Percentiles rank a stretch among this genome's conserved stretches.
These are phyloP conservation scores for Endotricha flammealis DNA, from an alignment of 2,888 invertebrate species.

Conservation along the genomic window DNA sequence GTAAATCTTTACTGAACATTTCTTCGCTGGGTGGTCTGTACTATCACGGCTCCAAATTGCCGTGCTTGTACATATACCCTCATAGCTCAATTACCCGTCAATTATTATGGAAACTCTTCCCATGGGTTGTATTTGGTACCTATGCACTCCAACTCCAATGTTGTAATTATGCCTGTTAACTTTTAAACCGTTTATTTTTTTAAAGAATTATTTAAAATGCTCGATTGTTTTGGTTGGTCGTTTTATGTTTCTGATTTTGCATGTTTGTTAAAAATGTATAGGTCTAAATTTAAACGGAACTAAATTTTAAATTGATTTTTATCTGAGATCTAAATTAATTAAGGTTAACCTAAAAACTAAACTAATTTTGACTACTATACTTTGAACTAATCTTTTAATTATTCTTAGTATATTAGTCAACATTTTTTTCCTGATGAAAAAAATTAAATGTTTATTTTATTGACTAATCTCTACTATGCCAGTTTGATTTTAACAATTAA, in stretches of 20 bases:
- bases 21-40: conserved; percentile 46
- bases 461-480: neutral
- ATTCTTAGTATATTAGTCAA: too few species aligned
- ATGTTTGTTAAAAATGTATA: too few species aligned
- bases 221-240: neutral
- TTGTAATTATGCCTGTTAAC: conserved; percentile 44
- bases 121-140: conserved; percentile 37
- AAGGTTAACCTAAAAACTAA: too few species aligned
- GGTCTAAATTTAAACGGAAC: too few species aligned
- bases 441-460: too few species aligned
- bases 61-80: conserved; percentile 41
- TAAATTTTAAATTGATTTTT: too few species aligned
- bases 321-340: too few species aligned
- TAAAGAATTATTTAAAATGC: conserved; percentile 40
- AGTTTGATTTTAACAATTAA: too few species aligned
- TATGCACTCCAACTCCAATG: conserved; percentile 26
- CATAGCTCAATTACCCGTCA: conserved; percentile 51
- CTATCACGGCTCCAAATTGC: conserved; percentile 52
- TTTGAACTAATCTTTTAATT: too few species aligned
- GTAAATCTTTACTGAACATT: conserved; percentile 11
- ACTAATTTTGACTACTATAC: too few species aligned
- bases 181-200: conserved; percentile 37
- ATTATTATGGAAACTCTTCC: conserved; percentile 55
- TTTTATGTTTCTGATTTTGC: too few species aligned
- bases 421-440: too few species aligned